Evolutionary conservation across 2,888 invertebrate genomes (phyloP).

Genomic region (Timema cristinae): DNA sequence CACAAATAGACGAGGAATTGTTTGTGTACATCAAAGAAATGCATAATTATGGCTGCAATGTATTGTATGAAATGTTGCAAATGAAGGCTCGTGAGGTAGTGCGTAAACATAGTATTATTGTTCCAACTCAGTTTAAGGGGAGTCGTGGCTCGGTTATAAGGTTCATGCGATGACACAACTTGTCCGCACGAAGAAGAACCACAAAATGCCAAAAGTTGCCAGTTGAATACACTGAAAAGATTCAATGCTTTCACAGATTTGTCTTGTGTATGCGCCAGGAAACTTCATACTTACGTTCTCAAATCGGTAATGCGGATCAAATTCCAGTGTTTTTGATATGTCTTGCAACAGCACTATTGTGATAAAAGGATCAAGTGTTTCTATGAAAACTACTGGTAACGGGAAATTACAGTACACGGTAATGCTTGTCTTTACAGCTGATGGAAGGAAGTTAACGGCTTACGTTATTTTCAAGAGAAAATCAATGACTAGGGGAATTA

Average conservation of each 20-base stretch:
- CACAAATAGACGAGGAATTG: neutral
- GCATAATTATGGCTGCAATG: neutral
- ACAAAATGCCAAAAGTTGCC: slow-evolving; percentile 3
- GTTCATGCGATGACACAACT: neutral
- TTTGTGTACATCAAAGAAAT: neutral
- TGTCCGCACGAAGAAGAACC: neutral
- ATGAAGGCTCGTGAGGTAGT: neutral
- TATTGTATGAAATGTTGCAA: neutral
- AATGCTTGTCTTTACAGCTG: neutral
- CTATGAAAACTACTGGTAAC: neutral
- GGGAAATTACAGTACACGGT: neutral
- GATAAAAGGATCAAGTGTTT: neutral
- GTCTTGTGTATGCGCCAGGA: neutral
- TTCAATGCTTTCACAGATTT: neutral
- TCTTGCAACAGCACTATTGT: neutral
- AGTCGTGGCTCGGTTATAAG: neutral
- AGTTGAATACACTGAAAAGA: neutral
- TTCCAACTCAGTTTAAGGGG: neutral
- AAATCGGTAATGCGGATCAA: neutral
- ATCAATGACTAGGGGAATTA: neutral
- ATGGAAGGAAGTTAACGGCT: neutral
- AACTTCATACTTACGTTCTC: neutral
- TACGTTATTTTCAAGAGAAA: neutral
- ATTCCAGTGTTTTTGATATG: neutral
- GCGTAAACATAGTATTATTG: neutral